Evolutionary conservation across 2,113 vertebrate genomes (phyloP).

Genomic region (Emydura subglobosa): DNA sequence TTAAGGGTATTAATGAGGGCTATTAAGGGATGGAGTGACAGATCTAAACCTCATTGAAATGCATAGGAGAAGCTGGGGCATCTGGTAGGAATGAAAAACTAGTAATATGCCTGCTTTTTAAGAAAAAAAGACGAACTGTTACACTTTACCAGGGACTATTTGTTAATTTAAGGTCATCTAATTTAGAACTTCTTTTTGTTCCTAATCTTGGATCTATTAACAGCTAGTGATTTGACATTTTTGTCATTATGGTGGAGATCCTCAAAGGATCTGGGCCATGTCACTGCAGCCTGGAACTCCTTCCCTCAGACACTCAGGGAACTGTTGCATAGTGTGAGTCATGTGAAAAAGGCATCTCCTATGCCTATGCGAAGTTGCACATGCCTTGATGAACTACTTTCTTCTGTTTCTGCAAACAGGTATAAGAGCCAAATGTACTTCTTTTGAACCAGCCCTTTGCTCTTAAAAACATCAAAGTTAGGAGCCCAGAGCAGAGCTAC

Average conservation of each 20-base stretch:
- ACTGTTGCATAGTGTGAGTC: accelerated
- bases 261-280: background rate
- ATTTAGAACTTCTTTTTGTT: background rate
- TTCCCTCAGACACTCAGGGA: background rate
- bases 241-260: too few species aligned
- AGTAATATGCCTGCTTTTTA: background rate
- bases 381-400: background rate
- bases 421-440: background rate
- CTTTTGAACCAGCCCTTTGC: background rate
- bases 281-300: background rate
- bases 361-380: background rate
- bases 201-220: background rate
- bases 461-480: too few species aligned
- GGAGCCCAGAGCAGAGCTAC: background rate
- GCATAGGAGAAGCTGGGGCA: background rate
- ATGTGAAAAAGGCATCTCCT: background rate
- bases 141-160: background rate
- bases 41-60: background rate
- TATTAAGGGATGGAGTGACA: background rate
- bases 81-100: accelerated
- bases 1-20: background rate
- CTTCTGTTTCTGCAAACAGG: background rate
- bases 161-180: background rate
- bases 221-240: background rate
- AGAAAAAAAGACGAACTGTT: too few species aligned